phyloP scores from a whole-genome alignment of 2,888 invertebrate genomes.

The Aphodius sticticus region DNA sequence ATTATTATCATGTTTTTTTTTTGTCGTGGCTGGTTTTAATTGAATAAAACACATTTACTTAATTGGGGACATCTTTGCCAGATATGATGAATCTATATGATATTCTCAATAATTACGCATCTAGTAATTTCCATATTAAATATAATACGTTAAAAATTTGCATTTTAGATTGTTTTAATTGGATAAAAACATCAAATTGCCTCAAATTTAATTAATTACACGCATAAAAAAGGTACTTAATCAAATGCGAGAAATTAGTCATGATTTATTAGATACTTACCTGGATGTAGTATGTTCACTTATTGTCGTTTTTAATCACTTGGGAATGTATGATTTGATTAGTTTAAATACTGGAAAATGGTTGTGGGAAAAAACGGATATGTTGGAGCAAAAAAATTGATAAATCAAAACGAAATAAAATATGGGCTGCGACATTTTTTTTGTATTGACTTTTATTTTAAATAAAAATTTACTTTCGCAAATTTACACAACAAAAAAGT shows the following conservation, averaged over 20 bases:
- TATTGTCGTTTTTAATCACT: too few relatives aligned
- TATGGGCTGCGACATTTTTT: slow-evolving; percentile 14
- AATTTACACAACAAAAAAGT: slow-evolving; percentile 40
- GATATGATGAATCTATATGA: background rate
- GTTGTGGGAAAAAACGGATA: background rate
- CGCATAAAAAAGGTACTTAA: background rate
- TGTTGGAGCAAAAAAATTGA: background rate
- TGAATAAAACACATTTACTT: background rate
- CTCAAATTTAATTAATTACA: background rate
- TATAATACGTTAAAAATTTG: background rate
- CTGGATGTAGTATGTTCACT: background rate
- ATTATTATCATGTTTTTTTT: background rate
- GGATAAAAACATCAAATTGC: background rate
- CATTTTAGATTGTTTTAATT: background rate
- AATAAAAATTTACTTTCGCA: slow-evolving; percentile 40
- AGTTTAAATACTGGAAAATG: background rate
- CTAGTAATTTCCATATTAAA: background rate
- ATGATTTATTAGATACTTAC: background rate
- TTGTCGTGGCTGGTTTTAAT: background rate
- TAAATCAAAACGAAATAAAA: background rate
- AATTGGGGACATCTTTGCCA: background rate
- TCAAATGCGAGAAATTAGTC: background rate
- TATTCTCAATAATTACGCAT: background rate
- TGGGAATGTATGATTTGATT: background rate
- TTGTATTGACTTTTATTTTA: slow-evolving; percentile 39